These are phyloP conservation scores for Porites lutea DNA, from an alignment of 64 coral and sea anemone genomes.

Conservation along the genomic window DNA sequence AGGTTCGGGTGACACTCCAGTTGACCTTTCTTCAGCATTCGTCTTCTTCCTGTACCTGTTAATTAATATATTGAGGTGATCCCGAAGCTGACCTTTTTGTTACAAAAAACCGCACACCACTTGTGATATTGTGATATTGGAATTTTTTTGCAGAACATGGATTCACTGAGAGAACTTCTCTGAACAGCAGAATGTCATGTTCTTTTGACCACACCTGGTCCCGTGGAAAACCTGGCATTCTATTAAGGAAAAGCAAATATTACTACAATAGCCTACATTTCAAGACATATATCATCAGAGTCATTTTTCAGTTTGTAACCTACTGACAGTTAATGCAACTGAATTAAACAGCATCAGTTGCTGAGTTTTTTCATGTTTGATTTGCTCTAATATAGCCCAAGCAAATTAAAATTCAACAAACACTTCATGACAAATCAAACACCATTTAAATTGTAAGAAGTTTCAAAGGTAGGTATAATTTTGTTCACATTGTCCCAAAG, in stretches of 20 bases:
- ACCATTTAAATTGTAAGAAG: conserved; percentile 23
- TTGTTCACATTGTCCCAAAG: conserved; percentile 25
- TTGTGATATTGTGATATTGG: neutral
- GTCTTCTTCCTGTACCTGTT: conserved; percentile 44
- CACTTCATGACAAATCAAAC: conserved; percentile 37
- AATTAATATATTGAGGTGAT: conserved; percentile 58
- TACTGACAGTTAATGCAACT: conserved; percentile 49
- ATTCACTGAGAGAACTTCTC: conserved; percentile 54
- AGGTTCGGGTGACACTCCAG: too few species aligned
- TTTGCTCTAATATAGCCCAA: conserved; percentile 53
- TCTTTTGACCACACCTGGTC: too few species aligned
- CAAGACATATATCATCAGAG: conserved; percentile 24
- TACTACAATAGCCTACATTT: conserved; percentile 53
- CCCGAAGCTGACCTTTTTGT: conserved; percentile 60
- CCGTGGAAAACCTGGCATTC: conserved; percentile 51
- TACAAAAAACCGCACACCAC: conserved; percentile 49
- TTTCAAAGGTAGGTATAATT: conserved; percentile 40
- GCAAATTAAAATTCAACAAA: conserved; percentile 6
- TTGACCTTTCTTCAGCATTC: conserved; percentile 56
- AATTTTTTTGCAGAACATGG: conserved; percentile 44
- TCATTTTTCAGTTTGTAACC: too few species aligned
- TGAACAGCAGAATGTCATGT: conserved; percentile 53
- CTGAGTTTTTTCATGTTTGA: conserved; percentile 29
- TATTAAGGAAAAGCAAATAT: conserved; percentile 50
- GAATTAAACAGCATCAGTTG: conserved; percentile 51